Base-by-base conservation (phyloP, 2,113 vertebrate genomes). In the Vombatus ursinus region DNA sequence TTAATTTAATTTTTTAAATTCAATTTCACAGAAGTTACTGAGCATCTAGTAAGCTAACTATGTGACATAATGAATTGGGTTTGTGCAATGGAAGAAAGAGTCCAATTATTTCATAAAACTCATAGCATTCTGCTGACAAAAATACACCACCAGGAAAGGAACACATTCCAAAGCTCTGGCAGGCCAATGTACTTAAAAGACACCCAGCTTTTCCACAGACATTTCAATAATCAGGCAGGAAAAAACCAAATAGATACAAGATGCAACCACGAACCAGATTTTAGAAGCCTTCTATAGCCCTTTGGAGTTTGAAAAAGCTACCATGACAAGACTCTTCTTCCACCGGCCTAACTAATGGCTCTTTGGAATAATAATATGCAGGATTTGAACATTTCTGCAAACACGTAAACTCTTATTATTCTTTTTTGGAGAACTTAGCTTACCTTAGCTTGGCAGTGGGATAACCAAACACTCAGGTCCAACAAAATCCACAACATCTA, bases 331-430 rank as follows among this genome's bases (percentile, higher is more conserved):
- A 8, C 24, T 90, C 84, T n/a, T 93, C 47, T 77, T 77, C 16
- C 68, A 22, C 14, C n/a, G 68, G 16, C 37, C 68, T 95, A 95
- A 91, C 1, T 51, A 92, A 93, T 91, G 52, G 26, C n/a, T 77
- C 61, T 77, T 68, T 91, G 31, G 96, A 92, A 90, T 25, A 92
- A 54, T 92, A 94, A 92, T 91, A 93, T 93, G 16, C 6, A 90
- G 94, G 90, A 94, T 96, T 26, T 91, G 3, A 93, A 94, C 50
- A 93, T 50, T 54, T 52, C 92, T 52, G 1, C 91, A 95, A 96
- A 91, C 24, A 95, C 5, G 28, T 61, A 92, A 91, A 14, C 11
- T 11, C 23, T 48, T 54, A 47, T 92, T 95, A 91, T 92, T 93
- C 37, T 57, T 92, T 31, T 84, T 57, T 3, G 89, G 14, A 93